Evolutionary conservation across 2,113 vertebrate species (phyloP), one percentile per base, ranked within the genome.

Genomic region (Alethe diademata): DNA sequence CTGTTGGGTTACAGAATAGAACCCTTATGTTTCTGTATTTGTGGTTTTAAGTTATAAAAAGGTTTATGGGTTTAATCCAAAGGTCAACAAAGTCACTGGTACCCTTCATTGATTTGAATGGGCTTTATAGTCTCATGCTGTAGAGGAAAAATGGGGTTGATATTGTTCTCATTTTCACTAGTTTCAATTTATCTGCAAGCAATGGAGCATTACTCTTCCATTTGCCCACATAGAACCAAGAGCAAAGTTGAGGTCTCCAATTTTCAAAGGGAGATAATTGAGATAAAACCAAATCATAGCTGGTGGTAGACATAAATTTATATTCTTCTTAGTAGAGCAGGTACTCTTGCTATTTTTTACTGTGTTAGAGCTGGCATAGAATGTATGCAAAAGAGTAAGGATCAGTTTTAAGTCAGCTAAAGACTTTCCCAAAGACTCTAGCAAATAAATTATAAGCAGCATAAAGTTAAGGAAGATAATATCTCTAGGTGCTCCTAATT

Each of bases 91-190:
- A 94, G 60, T 86, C 93, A 95, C 48, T 73, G 74, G 85, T 73
- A 94, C 19, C 43, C 74, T 80, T 83, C 88, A 95, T 14, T 94
- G 81, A 95, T 90, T 67, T 88, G 69, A 95, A 95, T 95, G 89
- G 69, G 60, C 80, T 93, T 97, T 93, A 88, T 26, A 86, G 67
- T 43, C 62, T 83, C 75, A 62, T 54, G 71, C 12, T 88, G 26
- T 50, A 90, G 38, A 94, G 64, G 50, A 78, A 92, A 93, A 92
- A 89, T 51, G 51, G 79, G 51, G 72, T 78, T 83, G 72, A 81
- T 67, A 35, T 31, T 84, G 33, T 53, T 71, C 73, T 84, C 83
- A 88, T 84, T 88, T 95, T 74, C 51, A 83, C 56, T 47, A 58
- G 60, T 80, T 94, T 93, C 57, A 86, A 58, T 93, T 90, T 93